Conservation (phyloP, 2,888 invertebrate genomes). For the Eristalis tenax region DNA sequence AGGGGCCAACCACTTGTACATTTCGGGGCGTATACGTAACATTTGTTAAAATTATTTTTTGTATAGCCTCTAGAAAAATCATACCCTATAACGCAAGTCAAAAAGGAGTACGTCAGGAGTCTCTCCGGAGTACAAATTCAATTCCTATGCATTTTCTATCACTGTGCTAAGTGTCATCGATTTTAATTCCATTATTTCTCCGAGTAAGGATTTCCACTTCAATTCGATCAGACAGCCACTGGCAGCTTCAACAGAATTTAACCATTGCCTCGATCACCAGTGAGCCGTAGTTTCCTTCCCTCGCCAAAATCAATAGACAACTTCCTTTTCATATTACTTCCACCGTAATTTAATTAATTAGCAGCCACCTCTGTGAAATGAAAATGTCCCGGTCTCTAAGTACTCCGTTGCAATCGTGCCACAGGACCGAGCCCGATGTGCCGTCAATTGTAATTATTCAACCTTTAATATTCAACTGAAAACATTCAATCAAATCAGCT, state of each 20-base stretch:
- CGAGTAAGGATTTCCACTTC: background rate
- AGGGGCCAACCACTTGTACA: too few species aligned
- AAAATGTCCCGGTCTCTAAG: background rate
- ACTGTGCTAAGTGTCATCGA: background rate
- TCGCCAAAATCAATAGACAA: background rate
- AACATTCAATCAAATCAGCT: background rate
- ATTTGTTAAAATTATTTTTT: too few species aligned
- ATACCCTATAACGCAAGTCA: background rate
- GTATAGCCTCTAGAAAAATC: too few species aligned
- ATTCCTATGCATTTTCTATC: background rate
- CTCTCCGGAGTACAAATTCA: background rate
- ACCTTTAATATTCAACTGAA: background rate
- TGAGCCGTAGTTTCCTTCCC: background rate
- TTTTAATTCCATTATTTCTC: background rate
- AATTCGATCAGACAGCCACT: background rate
- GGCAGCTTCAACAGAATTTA: background rate
- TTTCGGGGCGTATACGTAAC: too few species aligned
- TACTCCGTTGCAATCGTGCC: background rate
- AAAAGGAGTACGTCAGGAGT: background rate
- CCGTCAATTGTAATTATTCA: background rate
- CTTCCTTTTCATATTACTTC: background rate
- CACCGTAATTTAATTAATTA: constrained; percentile 2
- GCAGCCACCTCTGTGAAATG: background rate
- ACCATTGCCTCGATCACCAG: background rate
- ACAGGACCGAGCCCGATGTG: background rate